Evolutionary conservation across 2,797 vertebrate species (phyloP).

Genomic region (Florisuga fusca): DNA sequence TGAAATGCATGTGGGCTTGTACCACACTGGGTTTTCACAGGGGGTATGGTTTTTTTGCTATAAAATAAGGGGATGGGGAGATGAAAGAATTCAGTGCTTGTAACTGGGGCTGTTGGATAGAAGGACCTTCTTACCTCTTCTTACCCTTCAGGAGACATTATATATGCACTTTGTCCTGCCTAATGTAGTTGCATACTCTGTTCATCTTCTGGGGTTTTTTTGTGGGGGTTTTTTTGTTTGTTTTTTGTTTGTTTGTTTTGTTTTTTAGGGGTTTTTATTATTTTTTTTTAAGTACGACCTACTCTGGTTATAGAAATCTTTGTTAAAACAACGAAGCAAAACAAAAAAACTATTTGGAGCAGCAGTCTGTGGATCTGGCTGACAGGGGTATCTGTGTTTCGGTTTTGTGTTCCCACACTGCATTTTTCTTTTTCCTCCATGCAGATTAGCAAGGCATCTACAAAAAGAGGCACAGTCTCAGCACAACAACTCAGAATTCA

Average conservation of each 20-base stretch:
- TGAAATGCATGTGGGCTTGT: fast-evolving
- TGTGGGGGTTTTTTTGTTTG: too few species aligned
- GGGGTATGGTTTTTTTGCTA: background rate
- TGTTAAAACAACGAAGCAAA: background rate
- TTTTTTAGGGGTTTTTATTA: too few species aligned
- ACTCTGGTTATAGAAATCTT: background rate
- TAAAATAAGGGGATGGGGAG: background rate
- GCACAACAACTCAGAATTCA: slow-evolving; percentile 90
- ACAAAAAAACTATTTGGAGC: background rate
- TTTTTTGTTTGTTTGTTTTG: too few species aligned
- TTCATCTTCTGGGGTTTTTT: background rate
- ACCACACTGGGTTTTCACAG: background rate
- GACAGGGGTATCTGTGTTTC: background rate
- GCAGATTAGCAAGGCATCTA: slow-evolving; percentile 93
- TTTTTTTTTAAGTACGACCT: background rate
- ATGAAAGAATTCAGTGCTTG: background rate
- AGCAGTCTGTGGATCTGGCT: background rate
- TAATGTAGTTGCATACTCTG: background rate
- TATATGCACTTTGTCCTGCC: background rate
- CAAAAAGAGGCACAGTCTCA: slow-evolving; percentile 95
- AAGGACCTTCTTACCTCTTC: background rate
- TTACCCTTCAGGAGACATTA: background rate
- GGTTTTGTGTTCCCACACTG: background rate
- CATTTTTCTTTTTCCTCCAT: slow-evolving; percentile 25
- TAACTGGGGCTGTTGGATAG: background rate